phyloP scores from a whole-genome alignment of 2,113 vertebrate species.

The Alouatta palliata region DNA sequence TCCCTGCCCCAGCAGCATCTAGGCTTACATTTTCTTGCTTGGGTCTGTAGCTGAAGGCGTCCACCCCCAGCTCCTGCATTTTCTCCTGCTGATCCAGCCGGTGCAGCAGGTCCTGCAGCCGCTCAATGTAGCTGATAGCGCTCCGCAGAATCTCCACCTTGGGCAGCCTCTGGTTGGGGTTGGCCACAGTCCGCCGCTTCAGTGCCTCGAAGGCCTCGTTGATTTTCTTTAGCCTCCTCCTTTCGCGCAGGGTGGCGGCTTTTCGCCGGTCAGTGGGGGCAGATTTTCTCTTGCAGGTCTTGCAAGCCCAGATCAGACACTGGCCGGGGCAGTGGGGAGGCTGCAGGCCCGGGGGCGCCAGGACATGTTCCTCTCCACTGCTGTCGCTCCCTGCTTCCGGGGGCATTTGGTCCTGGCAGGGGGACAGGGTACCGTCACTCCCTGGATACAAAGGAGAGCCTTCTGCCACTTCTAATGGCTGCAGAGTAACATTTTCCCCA shows the following conservation, averaged over 20 bases:
- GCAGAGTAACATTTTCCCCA: slow-evolving; percentile 92
- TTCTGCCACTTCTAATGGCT: slow-evolving; percentile 93
- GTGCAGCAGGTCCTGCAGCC: slow-evolving; percentile 94
- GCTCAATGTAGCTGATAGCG: slow-evolving; percentile 97
- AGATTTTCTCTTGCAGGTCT: slow-evolving; percentile 96
- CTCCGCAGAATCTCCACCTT: slow-evolving; percentile 99
- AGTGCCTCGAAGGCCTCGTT: slow-evolving; percentile 98
- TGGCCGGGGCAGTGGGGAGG: slow-evolving; percentile 94
- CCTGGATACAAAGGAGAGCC: slow-evolving; percentile 93
- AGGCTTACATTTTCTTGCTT: slow-evolving; percentile 91
- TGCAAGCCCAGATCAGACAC: slow-evolving; percentile 98
- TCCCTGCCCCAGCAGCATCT: background rate
- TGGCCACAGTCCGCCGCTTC: slow-evolving; percentile 95
- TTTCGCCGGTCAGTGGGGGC: slow-evolving; percentile 95
- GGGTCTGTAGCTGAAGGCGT: slow-evolving; percentile 84
- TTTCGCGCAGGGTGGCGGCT: slow-evolving; percentile 95
- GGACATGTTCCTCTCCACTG: slow-evolving; percentile 95
- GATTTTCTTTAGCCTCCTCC: slow-evolving; percentile 97
- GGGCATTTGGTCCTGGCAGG: slow-evolving; percentile 90
- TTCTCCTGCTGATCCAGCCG: slow-evolving; percentile 94
- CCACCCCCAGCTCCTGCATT: slow-evolving; percentile 84
- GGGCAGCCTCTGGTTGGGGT: slow-evolving; percentile 97
- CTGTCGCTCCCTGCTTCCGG: slow-evolving; percentile 93
- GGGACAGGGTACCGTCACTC: slow-evolving; percentile 91
- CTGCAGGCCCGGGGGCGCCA: slow-evolving; percentile 93